Evolutionary conservation across 2,888 invertebrate species (phyloP).

Genomic region (Mythimna loreyi): DNA sequence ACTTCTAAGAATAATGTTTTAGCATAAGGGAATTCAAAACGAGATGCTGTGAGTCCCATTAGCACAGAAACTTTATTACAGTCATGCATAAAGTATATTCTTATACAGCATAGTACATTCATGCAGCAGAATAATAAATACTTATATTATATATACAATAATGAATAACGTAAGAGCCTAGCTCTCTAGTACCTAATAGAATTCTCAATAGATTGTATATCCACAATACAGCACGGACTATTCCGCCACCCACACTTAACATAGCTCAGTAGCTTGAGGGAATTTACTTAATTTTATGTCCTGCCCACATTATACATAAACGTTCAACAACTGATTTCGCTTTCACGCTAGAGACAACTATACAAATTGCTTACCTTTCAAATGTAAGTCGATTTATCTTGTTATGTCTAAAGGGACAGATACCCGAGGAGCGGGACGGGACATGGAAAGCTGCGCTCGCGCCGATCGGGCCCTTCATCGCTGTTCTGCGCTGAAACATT

Average conservation of each 20-base stretch:
- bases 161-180: not conserved
- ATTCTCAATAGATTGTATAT: conserved; percentile 18
- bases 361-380: conserved; percentile 85
- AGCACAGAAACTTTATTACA: conserved; percentile 23
- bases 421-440: conserved; percentile 67
- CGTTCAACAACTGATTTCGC: conserved; percentile 69
- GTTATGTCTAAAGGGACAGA: conserved; percentile 75
- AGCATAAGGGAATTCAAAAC: conserved; percentile 9
- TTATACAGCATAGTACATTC: conserved; percentile 2
- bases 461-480: conserved; percentile 69
- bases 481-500: conserved; percentile 59
- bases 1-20: conserved; percentile 20
- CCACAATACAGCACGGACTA: conserved; percentile 23
- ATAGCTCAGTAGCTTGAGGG: conserved; percentile 32
- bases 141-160: not conserved
- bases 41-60: conserved; percentile 7
- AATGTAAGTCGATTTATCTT: conserved; percentile 81
- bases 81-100: not conserved
- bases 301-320: conserved; percentile 63
- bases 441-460: conserved; percentile 71
- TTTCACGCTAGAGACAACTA: conserved; percentile 73
- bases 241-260: conserved; percentile 44
- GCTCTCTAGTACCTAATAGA: conserved; percentile 31
- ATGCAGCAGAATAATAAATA: conserved; percentile 5
- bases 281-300: conserved; percentile 51